A percentile compares a stretch with the other conserved stretches of the same genome.
These are phyloP conservation scores for Drosophila bocqueti DNA, from an alignment of 1,140 invertebrate species.

Conservation along the genomic window DNA sequence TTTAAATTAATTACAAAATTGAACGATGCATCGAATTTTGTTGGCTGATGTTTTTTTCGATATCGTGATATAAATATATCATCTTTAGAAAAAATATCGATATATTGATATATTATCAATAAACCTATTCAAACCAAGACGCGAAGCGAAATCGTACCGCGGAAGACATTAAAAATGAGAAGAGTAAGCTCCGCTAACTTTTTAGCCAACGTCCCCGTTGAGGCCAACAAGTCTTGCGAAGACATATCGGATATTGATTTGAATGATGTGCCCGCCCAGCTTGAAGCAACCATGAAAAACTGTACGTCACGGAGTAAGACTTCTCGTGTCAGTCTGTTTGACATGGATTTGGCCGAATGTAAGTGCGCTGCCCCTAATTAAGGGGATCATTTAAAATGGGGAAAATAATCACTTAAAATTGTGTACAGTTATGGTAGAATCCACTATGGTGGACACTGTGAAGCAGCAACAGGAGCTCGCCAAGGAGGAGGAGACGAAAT, in stretches of 20 bases:
- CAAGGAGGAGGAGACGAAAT: constrained; percentile 14
- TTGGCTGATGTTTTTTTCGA: too few relatives aligned
- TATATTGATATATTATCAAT: too few relatives aligned
- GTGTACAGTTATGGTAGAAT: neutral
- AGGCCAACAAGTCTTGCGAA: constrained; percentile 15
- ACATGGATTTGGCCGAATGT: constrained; percentile 51
- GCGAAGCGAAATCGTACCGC: neutral
- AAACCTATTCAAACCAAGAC: neutral
- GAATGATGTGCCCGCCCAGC: constrained; percentile 37
- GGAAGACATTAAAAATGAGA: neutral
- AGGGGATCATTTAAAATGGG: too few relatives aligned
- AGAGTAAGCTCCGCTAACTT: neutral
- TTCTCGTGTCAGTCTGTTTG: constrained; percentile 44
- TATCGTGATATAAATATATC: too few relatives aligned
- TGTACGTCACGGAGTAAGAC: neutral
- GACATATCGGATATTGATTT: constrained; percentile 59
- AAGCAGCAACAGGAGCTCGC: constrained; percentile 9
- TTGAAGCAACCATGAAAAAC: constrained; percentile 39
- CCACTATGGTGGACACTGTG: neutral
- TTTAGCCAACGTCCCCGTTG: neutral
- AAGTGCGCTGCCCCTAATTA: neutral
- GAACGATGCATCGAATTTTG: too few relatives aligned
- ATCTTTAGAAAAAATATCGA: too few relatives aligned
- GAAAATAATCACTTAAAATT: neutral
- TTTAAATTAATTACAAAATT: too few relatives aligned